A percentile compares a stretch with the other conserved stretches of the same genome.
These are phyloP conservation scores for Metallyticus violacea DNA, from an alignment of 2,888 invertebrate species.

Conservation along the genomic window DNA sequence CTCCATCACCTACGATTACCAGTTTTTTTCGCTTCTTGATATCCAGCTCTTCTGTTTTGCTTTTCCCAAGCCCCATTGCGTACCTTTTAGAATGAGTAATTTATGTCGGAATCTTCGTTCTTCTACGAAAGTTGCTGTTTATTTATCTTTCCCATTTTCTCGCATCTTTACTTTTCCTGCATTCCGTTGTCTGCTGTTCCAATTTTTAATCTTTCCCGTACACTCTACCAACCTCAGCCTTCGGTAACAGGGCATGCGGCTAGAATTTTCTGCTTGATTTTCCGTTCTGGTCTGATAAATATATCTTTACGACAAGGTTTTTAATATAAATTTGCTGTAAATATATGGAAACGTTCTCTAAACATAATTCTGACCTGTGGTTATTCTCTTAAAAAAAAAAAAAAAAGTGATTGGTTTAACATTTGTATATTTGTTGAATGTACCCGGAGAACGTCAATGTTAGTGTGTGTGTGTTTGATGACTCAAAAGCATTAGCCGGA, in stretches of 20 bases:
- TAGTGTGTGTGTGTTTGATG: background rate
- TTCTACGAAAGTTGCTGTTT: background rate
- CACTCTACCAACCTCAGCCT: background rate
- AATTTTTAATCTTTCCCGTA: background rate
- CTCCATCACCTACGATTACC: conserved; percentile 98
- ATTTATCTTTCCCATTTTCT: background rate
- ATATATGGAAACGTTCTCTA: background rate
- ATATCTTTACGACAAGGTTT: background rate
- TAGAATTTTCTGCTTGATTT: background rate
- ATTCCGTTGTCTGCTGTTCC: background rate
- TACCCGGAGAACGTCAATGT: background rate
- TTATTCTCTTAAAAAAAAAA: background rate
- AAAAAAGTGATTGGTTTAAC: background rate
- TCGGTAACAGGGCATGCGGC: background rate
- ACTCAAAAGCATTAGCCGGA: background rate
- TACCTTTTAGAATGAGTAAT: background rate
- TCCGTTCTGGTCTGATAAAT: background rate
- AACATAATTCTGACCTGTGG: background rate
- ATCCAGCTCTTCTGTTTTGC: background rate
- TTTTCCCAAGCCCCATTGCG: background rate
- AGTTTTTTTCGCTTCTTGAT: conserved; percentile 72
- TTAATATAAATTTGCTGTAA: background rate
- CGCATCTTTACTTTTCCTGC: background rate
- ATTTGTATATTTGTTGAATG: background rate
- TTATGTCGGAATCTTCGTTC: background rate